Evolutionary conservation across 2,797 vertebrate genomes (phyloP).

Genomic region (Scolopax rusticola): DNA sequence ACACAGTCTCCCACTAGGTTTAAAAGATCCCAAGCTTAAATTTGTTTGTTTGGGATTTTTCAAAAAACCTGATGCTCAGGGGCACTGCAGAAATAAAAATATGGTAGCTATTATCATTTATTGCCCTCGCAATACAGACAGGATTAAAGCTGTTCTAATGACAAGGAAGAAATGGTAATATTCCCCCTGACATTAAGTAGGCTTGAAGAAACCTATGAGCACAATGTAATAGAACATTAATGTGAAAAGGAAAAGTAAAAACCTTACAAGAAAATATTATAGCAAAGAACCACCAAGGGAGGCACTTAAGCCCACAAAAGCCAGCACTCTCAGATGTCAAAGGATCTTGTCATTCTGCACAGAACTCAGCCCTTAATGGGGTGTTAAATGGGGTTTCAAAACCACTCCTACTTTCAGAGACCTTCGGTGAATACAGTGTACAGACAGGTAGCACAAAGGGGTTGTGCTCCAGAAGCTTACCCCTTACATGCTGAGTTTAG

Average conservation of each 20-base stretch:
- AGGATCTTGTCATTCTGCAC: constrained; percentile 35
- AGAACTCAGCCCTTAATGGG: background rate
- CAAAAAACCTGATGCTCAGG: background rate
- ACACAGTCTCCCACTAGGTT: constrained; percentile 42
- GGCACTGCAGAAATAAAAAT: constrained; percentile 32
- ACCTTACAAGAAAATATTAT: background rate
- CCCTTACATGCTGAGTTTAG: background rate
- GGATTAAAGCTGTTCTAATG: constrained; percentile 62
- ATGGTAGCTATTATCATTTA: constrained; percentile 40
- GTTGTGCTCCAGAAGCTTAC: background rate
- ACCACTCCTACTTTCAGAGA: background rate
- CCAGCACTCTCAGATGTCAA: background rate
- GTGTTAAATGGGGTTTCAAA: constrained; percentile 33
- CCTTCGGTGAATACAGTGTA: background rate
- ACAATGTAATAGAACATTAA: constrained; percentile 20
- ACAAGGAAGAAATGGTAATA: constrained; percentile 43
- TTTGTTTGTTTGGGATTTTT: constrained; percentile 58
- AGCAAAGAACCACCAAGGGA: constrained; percentile 30
- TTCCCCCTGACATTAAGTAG: constrained; percentile 44
- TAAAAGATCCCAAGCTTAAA: constrained; percentile 36
- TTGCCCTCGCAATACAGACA: background rate
- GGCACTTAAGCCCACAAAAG: constrained; percentile 35
- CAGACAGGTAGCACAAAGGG: background rate
- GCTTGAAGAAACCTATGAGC: constrained; percentile 47
- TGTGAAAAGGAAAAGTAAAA: constrained; percentile 47